A percentile compares a stretch with the other conserved stretches of the same genome.
phyloP scores from a whole-genome alignment of 2,113 vertebrate genomes.

The Indicator maculatus region DNA sequence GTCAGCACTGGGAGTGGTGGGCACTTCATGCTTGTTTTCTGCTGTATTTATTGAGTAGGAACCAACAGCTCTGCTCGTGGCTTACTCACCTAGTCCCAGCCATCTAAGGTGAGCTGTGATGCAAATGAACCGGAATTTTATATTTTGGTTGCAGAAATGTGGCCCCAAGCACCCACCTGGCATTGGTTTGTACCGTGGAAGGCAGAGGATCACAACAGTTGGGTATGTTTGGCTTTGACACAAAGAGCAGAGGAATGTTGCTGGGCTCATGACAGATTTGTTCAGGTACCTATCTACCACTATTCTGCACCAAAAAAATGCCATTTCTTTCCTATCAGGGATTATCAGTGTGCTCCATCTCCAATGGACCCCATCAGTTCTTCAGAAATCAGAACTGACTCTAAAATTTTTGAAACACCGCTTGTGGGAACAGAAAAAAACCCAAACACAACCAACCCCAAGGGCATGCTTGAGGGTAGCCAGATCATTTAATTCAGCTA shows the following conservation, averaged over 20 bases:
- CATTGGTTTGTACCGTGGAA: fast-evolving
- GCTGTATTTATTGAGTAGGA: neutral
- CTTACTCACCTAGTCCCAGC: neutral
- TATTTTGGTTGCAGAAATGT: neutral
- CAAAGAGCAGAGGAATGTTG: neutral
- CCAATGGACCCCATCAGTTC: neutral
- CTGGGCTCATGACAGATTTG: neutral
- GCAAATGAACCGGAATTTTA: neutral
- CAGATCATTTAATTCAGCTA: neutral
- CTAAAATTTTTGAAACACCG: neutral
- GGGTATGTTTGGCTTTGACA: fast-evolving
- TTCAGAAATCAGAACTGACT: neutral
- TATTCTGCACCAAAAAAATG: neutral
- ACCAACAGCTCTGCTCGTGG: neutral
- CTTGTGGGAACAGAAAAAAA: neutral
- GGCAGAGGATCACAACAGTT: neutral
- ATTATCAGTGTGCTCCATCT: neutral
- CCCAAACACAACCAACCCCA: neutral
- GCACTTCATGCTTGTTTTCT: neutral
- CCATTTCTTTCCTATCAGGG: neutral
- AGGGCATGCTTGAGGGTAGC: neutral
- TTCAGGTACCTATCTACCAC: neutral
- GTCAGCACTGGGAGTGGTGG: neutral
- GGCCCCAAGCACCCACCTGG: neutral
- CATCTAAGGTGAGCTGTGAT: neutral